Base-by-base conservation (phyloP, 2,797 vertebrate genomes). In the Morus bassanus region DNA sequence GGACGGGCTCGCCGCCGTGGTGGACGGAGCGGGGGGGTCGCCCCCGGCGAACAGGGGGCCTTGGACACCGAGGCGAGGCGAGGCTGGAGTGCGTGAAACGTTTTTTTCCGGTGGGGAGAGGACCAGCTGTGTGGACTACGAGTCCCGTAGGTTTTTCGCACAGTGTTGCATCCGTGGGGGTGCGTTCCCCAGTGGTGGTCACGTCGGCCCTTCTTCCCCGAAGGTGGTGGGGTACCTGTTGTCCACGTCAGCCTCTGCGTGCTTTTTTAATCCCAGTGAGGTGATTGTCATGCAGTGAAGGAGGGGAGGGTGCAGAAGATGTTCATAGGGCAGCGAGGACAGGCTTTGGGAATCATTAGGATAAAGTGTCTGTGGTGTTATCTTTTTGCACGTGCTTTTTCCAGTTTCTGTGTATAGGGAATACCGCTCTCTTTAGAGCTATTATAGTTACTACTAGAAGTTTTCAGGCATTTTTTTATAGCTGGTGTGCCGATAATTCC, bases 61-160 rank as follows among this genome's bases (percentile, higher is more conserved):
- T 9, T 33, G 33, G 54, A 3, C n/a, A 3, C 19, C 8, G 19
- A 25, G 53, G 23, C 2, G 45, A 21, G 41, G 8, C 6, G 17
- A 12, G 9, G 30, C 37, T 41, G 69, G 23, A 56, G 13, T 5
- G 31, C 5, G 3, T 31, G 28, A 27, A 24, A 18, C 11, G 2
- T 13, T 10, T 43, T 24, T 22, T 35, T 6, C 7, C 5, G 15
- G 21, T 1, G 3, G 5, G 31, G 24, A 35, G 45, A 6, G 41
- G 5, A 6, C 2, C 10, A 18, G 12, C 35, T 21, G 2, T 8
- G 18, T 28, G 51, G 1, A 1, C 35, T 39, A 7, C 1, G 33
- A 21, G 17, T 35, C 11, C 13, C 14, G 2, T 16, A 10, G 13
- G 13, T 8, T 45, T 11, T 35, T 16, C 2, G 24, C 31, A 13